A percentile compares a stretch with the other conserved stretches of the same genome.
phyloP scores from a whole-genome alignment of 2,888 invertebrate species.

The Dysmachus trigonus region DNA sequence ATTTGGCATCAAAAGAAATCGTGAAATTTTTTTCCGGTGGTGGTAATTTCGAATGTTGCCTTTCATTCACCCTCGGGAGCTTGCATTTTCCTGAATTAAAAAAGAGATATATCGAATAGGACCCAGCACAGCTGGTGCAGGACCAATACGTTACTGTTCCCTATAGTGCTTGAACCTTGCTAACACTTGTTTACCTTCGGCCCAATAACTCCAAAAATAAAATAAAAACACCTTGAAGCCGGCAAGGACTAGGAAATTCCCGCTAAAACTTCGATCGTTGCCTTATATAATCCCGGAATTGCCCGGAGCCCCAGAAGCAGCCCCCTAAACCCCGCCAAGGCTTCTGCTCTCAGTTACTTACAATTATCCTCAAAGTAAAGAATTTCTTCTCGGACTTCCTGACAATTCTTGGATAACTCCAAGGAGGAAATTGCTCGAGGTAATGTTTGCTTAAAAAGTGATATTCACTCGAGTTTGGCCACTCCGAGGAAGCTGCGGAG shows the following conservation, averaged over 20 bases:
- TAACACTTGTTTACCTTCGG: background rate
- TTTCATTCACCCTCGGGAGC: background rate
- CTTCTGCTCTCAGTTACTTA: background rate
- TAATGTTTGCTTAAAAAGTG: background rate
- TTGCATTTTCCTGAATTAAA: background rate
- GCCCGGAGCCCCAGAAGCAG: background rate
- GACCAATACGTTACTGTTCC: background rate
- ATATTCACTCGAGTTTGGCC: background rate
- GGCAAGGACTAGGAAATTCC: background rate
- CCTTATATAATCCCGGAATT: background rate
- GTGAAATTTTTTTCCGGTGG: background rate
- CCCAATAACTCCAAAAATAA: background rate
- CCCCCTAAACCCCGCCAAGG: background rate
- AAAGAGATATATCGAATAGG: background rate
- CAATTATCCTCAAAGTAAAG: background rate
- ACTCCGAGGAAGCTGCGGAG: background rate
- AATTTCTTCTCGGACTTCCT: background rate
- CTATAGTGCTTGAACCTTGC: background rate
- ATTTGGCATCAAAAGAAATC: background rate
- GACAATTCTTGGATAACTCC: background rate
- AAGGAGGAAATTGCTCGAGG: background rate
- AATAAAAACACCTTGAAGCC: background rate
- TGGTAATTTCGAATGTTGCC: background rate
- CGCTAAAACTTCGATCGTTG: background rate
- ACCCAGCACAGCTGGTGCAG: background rate